Evolutionary conservation across 2,797 vertebrate species (phyloP).

Genomic region (Echeneis naucrates): DNA sequence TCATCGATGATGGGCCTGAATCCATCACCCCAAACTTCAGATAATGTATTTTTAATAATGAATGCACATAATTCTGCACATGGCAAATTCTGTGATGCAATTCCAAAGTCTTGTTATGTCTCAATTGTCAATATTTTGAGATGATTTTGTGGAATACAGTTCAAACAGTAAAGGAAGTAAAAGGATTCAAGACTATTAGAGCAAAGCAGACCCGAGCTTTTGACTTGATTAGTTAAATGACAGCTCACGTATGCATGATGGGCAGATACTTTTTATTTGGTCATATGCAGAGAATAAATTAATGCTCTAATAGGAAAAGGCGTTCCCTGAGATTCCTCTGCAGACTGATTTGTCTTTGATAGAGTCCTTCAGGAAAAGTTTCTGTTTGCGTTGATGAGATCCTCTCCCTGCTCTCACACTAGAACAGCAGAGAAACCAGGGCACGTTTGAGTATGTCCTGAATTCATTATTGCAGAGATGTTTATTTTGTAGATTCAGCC

Average conservation of each 20-base stretch:
- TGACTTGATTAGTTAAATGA: conserved; percentile 51
- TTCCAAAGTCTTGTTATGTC: too few species aligned
- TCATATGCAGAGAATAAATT: conserved; percentile 58
- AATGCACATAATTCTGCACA: too few species aligned
- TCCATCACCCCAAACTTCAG: too few species aligned
- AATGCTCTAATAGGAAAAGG: conserved; percentile 66
- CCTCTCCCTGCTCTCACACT: background rate
- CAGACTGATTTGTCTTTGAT: conserved; percentile 52
- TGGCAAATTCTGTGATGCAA: too few species aligned
- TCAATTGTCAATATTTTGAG: too few species aligned
- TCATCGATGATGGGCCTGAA: too few species aligned
- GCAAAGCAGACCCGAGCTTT: conserved; percentile 18
- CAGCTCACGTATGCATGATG: conserved; percentile 61
- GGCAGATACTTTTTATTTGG: conserved; percentile 59
- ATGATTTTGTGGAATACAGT: too few species aligned
- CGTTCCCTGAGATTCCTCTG: conserved; percentile 59
- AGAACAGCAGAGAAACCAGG: conserved; percentile 22
- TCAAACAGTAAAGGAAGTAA: too few species aligned
- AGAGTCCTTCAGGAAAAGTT: conserved; percentile 66
- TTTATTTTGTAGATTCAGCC: conserved; percentile 49
- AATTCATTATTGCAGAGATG: conserved; percentile 16
- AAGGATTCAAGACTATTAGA: too few species aligned
- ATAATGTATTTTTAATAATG: too few species aligned
- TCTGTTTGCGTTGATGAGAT: conserved; percentile 4
- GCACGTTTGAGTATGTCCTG: conserved; percentile 28